Evolutionary conservation across 2,888 invertebrate genomes (phyloP).

Genomic region (Agrilus cyanescens): DNA sequence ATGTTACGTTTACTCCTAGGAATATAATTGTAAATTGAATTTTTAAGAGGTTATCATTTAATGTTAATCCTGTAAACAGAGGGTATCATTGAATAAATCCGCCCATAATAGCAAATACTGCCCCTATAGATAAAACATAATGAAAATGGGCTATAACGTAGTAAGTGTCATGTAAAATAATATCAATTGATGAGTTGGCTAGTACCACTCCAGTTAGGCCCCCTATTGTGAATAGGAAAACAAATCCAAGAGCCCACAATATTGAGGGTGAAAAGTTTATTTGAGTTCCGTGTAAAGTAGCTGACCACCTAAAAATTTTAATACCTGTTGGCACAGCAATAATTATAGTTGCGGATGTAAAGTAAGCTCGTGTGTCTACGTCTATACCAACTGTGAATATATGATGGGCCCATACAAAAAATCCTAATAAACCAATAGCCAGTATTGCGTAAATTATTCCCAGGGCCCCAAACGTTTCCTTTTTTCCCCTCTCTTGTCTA

Average conservation of each 20-base stretch:
- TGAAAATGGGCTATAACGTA: constrained; percentile 77
- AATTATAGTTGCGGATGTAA: constrained; percentile 75
- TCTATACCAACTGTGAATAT: constrained; percentile 80
- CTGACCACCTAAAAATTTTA: constrained; percentile 72
- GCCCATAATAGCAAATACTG: constrained; percentile 65
- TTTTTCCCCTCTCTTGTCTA: constrained; percentile 61
- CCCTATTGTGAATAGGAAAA: constrained; percentile 66
- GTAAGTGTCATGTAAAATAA: constrained; percentile 68
- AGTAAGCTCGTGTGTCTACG: constrained; percentile 73
- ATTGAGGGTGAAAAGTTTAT: constrained; percentile 46
- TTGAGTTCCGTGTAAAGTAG: constrained; percentile 54
- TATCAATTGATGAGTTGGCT: constrained; percentile 66
- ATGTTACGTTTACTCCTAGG: constrained; percentile 65
- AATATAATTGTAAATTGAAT: constrained; percentile 62
- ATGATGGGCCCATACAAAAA: constrained; percentile 76
- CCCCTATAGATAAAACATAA: constrained; percentile 68
- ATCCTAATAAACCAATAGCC: constrained; percentile 70
- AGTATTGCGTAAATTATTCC: constrained; percentile 78
- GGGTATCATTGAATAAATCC: constrained; percentile 63
- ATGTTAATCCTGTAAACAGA: constrained; percentile 47
- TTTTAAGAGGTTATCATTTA: constrained; percentile 48
- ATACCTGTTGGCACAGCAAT: constrained; percentile 78
- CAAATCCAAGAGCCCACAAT: constrained; percentile 61
- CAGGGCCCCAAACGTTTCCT: constrained; percentile 57
- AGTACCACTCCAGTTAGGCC: constrained; percentile 57